Percentiles rank a stretch among this genome's conserved stretches.
Conservation (phyloP, 2,797 vertebrate species). For the Lagodon rhomboides region DNA sequence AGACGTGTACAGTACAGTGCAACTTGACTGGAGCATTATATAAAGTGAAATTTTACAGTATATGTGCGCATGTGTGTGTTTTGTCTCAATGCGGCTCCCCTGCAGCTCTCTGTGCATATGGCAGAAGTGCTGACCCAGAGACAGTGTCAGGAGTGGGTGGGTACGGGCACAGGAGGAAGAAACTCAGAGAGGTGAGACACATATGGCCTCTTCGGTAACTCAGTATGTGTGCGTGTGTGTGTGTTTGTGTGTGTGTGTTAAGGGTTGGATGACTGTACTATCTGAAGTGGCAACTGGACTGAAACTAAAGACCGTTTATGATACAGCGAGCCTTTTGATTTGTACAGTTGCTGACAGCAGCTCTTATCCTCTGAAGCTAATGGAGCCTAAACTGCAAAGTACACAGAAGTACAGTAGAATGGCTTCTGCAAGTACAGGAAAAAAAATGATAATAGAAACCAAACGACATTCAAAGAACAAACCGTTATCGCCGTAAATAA, state of each 20-base stretch:
- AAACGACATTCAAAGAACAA: background rate
- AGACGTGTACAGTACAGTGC: background rate
- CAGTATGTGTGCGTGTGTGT: background rate
- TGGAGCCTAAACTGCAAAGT: constrained; percentile 31
- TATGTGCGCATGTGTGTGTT: constrained; percentile 30
- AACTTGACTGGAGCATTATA: background rate
- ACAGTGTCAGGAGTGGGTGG: constrained; percentile 40
- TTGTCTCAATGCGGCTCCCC: constrained; percentile 59
- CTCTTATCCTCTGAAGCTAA: constrained; percentile 35
- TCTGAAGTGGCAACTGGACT: constrained; percentile 34
- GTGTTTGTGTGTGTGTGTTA: constrained; percentile 7
- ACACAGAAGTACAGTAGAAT: constrained; percentile 7
- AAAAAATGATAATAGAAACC: background rate
- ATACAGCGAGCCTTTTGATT: constrained; percentile 50
- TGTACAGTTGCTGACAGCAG: constrained; percentile 45
- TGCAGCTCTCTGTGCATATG: constrained; percentile 61
- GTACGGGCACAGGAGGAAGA: constrained; percentile 16
- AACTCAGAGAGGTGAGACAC: constrained; percentile 24
- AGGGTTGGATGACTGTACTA: constrained; percentile 12
- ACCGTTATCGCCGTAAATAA: background rate
- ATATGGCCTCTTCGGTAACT: constrained; percentile 22
- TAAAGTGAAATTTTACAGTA: background rate
- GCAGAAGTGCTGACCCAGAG: constrained; percentile 77
- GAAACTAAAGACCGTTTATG: constrained; percentile 47
- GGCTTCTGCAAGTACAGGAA: constrained; percentile 3